Base-by-base conservation (phyloP, 2,797 vertebrate species). In the Poecilia velifera region DNA sequence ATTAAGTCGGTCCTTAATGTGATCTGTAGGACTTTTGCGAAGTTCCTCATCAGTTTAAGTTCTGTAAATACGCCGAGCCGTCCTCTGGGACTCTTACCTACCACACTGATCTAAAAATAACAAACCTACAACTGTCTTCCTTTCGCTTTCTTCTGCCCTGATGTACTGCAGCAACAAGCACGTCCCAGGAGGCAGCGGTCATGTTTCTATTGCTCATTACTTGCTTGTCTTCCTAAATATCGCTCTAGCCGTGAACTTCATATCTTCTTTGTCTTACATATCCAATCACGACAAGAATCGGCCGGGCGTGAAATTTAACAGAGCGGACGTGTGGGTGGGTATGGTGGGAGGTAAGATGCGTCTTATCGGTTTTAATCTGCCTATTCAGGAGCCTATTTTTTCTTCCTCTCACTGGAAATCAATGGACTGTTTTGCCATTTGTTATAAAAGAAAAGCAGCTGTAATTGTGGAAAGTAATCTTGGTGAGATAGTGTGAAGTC, bases 21-120 rank as follows among this genome's bases (percentile, higher is more conserved):
- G n/a, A 14, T 39, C 79, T 73, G 74, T 73, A 4, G 59, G 4
- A 3, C 59, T 28, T 77, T 53, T 25, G 76, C 66, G 14, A 47
- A 20, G 3, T 31, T 46, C 74, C 45, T 82, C 76, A 83, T 85
- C 78, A 79, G 25, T 86, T 77, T 77, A 49, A 73, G 79, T 72
- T 76, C 70, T 76, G 39, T 75, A 22, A 77, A 74, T 2, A 39
- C 18, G 3, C 36, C 8, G 0, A 79, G 70, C 53, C 20, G 2
- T 76, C 74, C 80, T 82, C 51, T 51, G 71, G 81, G 80, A 79
- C 76, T 74, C 76, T 31, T 55, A 31, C 72, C 73, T 81, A 78
- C 36, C 75, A 55, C 70, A 25, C 62, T 53, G 75, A 84, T 74
- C 76, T 82, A 77, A 89, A 86, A 84, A 76, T 87, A 80, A 20